These are phyloP conservation scores for Zaprionus taronus DNA, from an alignment of 1,140 invertebrate species.

Conservation along the genomic window DNA sequence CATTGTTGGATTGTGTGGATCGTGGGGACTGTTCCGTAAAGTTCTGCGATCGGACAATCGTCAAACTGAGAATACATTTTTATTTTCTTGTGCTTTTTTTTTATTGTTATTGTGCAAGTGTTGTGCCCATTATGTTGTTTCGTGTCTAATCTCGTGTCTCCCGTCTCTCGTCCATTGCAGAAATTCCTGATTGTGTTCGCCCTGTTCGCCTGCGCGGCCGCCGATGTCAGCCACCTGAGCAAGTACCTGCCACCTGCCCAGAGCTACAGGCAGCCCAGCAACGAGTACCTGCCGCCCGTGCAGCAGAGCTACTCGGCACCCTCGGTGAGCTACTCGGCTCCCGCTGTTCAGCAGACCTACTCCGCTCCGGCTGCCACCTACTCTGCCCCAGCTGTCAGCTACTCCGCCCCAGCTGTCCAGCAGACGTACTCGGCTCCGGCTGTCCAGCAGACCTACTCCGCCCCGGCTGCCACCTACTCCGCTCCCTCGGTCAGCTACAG, in stretches of 20 bases:
- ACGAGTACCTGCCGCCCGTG: constrained; percentile 73
- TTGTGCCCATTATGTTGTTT: constrained; percentile 3
- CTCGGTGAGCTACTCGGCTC: constrained; percentile 31
- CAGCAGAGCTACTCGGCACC: constrained; percentile 41
- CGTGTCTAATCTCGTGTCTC: constrained; percentile 26
- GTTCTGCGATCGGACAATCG: background rate
- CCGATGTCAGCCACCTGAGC: constrained; percentile 80
- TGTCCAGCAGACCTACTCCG: constrained; percentile 28
- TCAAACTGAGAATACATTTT: background rate
- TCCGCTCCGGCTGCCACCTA: constrained; percentile 11
- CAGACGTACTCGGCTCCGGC: constrained; percentile 34
- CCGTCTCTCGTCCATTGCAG: constrained; percentile 52
- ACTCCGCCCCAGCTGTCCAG: constrained; percentile 50
- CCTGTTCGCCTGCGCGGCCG: constrained; percentile 72
- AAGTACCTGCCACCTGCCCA: constrained; percentile 62
- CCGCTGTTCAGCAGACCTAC: constrained; percentile 35
- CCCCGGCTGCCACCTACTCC: constrained; percentile 36
- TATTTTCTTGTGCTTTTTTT: constrained; percentile 15
- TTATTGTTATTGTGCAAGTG: constrained; percentile 30
- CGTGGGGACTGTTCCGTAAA: background rate
- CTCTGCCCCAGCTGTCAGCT: constrained; percentile 35
- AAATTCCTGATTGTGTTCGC: constrained; percentile 82
- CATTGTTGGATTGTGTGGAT: too few relatives aligned
- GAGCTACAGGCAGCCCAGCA: constrained; percentile 58
- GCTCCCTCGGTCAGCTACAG: constrained; percentile 44